A percentile compares a stretch with the other conserved stretches of the same genome.
phyloP scores from a whole-genome alignment of 2,113 vertebrate species.

The Tonatia bakeri region DNA sequence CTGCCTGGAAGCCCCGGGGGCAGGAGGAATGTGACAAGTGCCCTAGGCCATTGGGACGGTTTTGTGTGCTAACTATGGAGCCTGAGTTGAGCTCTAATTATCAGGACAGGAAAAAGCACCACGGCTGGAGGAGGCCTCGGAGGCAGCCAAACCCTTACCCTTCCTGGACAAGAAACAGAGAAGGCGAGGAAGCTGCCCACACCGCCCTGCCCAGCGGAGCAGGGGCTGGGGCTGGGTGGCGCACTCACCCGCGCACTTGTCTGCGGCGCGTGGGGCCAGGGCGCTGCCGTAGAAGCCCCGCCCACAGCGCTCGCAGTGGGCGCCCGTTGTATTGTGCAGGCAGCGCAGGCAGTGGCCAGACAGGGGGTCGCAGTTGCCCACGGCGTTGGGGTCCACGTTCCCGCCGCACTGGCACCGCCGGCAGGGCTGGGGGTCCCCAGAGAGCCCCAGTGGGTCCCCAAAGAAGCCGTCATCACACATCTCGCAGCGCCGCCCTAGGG shows the following conservation, averaged over 20 bases:
- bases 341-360: conserved; percentile 91
- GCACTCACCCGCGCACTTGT: conserved; percentile 88
- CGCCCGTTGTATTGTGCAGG: conserved; percentile 85
- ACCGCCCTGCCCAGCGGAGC: not conserved
- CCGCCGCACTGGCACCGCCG: conserved; percentile 85
- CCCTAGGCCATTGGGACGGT: not conserved
- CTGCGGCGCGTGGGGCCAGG: conserved; percentile 41
- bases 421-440: conserved; percentile 81
- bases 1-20: not conserved
- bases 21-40: fast-evolving
- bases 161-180: not conserved
- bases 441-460: conserved; percentile 89
- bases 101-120: not conserved
- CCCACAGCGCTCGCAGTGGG: conserved; percentile 85
- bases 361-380: conserved; percentile 89
- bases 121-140: not conserved
- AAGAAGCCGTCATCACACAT: conserved; percentile 92
- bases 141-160: not conserved
- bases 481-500: conserved; percentile 89
- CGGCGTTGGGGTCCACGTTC: conserved; percentile 89
- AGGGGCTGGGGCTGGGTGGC: fast-evolving
- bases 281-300: conserved; percentile 87
- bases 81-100: fast-evolving
- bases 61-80: fast-evolving
- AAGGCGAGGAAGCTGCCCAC: not conserved